Evolutionary conservation across 2,113 vertebrate genomes (phyloP), one percentile per base, ranked within the genome.

Genomic region (Hemiprocne comata): DNA sequence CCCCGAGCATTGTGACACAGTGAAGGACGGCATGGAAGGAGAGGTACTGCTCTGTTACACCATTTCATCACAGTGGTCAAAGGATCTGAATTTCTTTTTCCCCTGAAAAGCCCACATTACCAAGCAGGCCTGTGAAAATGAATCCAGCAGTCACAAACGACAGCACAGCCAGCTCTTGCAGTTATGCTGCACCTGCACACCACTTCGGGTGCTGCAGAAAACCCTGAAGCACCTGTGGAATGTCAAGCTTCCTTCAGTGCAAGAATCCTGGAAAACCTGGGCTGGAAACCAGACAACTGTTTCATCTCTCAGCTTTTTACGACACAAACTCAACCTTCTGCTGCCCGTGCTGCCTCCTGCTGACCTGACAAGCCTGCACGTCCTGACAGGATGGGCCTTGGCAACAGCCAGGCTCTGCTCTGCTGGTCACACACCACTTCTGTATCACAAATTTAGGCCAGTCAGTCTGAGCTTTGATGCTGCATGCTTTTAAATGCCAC

Each of bases 321-420:
- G 2, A 2, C 55, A 42, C 10, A 18, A 31, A 24, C 51, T 57
- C 21, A 18, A 3, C 44, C 51, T 17, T 60, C 73, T 24, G 69
- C 62, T 19, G 16, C 16, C 46, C 12, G 9, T 2, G 7, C 29
- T 36, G 26, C 3, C 19, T 67, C 61, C 50, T 3, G 14, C 72
- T 46, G 72, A 51, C 72, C 33, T 38, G 85, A 34, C 19, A 48
- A 54, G 81, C 20, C 4, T 7, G 66, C 51, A 36, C 15, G 5
- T 11, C 33, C 4, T 0, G 3, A 7, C 4, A 53, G 3, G 6
- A 57, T 0, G 2, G 10, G 57, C 18, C 18, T 1, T 29, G 76
- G 61, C 50, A 44, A 33, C 20, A 70, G 61, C 44, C 61, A 55
- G 46, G 46, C 61, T 71, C 33, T 61, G 71, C 51, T 60, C 20